Base-by-base conservation (phyloP, 2,888 invertebrate genomes). In the Melanostoma mellinum region DNA sequence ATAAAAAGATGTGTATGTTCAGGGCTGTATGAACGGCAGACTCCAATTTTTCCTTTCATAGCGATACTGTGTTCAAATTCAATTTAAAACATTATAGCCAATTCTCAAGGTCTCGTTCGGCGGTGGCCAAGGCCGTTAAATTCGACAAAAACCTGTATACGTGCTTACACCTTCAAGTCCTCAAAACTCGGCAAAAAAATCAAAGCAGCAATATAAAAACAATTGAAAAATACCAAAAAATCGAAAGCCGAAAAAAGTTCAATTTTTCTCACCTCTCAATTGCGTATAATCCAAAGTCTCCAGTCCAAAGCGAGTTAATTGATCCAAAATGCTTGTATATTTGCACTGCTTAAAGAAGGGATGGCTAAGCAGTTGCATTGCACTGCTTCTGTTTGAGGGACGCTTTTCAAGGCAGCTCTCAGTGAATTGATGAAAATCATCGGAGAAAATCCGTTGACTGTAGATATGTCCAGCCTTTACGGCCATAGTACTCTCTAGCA, bases 351-450 rank as follows among this genome's bases (percentile, higher is more conserved):
- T 97, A 89, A 97, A 95, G 92, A 96, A 94, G 80, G 94, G 92
- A 89, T 97, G 96, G 63, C 92, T 93, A 79, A 96, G 90, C 58
- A 97, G 91, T 88, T 96, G 95, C 0, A 92, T 91, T 2, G 95
- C 94, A 4, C 94, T 92, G 58, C 96, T 96, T 61, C 97, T 92
- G 88, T 93, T 92, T n/a, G 92, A 91, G 0, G 95, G 94, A 81
- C 95, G 94, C 82, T 93, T 92, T 87, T 94, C 94, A 86, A 96
- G 91, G 88, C 96, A 95, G 80, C 94, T 90, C 86, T 95, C 95
- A 67, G 95, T 93, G 87, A 97, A 93, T 86, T 95, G 94, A 89
- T 97, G 97, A 90, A 97, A 95, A 87, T 94, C 92, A 86, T 95
- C 94, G 2, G 95, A 93, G 85, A 97, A 96, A 86, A 93, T 93